Evolutionary conservation across 2,113 vertebrate species (phyloP), one percentile per base, ranked within the genome.

Genomic region (Megaceryle torquata): DNA sequence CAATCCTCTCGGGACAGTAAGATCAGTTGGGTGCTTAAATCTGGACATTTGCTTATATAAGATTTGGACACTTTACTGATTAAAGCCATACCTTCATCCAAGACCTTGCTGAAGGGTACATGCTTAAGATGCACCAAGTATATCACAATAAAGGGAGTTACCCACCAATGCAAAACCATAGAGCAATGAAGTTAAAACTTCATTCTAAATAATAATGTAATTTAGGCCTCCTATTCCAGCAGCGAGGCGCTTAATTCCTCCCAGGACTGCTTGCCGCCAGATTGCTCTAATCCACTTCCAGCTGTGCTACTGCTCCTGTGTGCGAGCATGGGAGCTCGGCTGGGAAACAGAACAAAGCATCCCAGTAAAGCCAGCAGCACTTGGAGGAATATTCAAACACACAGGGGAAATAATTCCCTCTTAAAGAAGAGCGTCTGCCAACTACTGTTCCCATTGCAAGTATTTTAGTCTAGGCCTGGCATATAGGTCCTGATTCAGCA

Each of bases 301-400:
- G 96, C 93, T 96, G 96, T 65, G 92, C 95, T 95, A 25, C 92
- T 92, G 88, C 81, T 95, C 92, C 95, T 92, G 93, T 94, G 82
- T 82, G 92, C 0, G 0, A 94, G 88, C 77, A 92, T 82, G 96
- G 95, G 91, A 92, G 96, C 74, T 82, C 9, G 0, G 72, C 91
- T 93, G 96, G 95, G 96, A 97, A 96, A 41, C 77, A 96, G 95
- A 96, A 96, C 92, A 97, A 97, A 96, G 96, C 92, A 80, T 74
- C 96, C 88, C 88, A 94, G 93, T 17, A 72, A 83, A 94, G 88
- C 92, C 95, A 95, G 90, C 86, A 96, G 93, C 93, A 92, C 90
- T 96, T 96, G 96, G 92, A 96, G 92, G 92, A 96, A 88, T 95
- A 94, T 86, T 93, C 95, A 92, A 95, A 95, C 91, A 93, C 96